Conservation (phyloP, 2,797 vertebrate genomes). For the Philypnodon macrostomus region DNA sequence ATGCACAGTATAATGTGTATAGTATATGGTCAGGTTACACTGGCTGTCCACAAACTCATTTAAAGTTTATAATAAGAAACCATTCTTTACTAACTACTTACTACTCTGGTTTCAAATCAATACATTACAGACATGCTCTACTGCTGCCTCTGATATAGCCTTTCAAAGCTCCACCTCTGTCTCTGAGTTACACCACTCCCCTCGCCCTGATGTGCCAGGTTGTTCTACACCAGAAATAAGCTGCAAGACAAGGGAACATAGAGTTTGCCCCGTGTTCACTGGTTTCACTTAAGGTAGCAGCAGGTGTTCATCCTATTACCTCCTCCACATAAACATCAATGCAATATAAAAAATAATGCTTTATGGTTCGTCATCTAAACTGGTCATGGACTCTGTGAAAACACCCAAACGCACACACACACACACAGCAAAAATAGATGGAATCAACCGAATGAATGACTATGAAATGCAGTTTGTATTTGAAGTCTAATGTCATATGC, state of each 20-base stretch:
- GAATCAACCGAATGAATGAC: too few species aligned
- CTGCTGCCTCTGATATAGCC: background rate
- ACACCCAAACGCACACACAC: too few species aligned
- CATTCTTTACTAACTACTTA: background rate
- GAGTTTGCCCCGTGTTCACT: background rate
- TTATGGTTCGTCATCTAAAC: too few species aligned
- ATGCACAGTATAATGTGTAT: background rate
- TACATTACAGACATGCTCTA: background rate
- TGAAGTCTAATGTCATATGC: too few species aligned
- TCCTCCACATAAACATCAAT: too few species aligned
- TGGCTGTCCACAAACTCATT: conserved; percentile 1
- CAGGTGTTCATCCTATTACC: too few species aligned
- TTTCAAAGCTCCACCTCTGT: background rate
- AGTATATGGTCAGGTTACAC: conserved; percentile 4
- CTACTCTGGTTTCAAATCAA: conserved; percentile 7
- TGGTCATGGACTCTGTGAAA: too few species aligned
- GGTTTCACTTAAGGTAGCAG: background rate
- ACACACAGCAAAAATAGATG: too few species aligned
- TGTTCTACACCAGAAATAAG: background rate
- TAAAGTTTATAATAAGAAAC: background rate
- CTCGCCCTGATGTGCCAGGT: background rate
- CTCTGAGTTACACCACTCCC: background rate
- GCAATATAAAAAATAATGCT: too few species aligned
- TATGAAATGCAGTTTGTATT: too few species aligned
- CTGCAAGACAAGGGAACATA: background rate